Evolutionary conservation across 2,113 vertebrate species (phyloP), one percentile per base, ranked within the genome.

Genomic region (Gymnogyps californianus): DNA sequence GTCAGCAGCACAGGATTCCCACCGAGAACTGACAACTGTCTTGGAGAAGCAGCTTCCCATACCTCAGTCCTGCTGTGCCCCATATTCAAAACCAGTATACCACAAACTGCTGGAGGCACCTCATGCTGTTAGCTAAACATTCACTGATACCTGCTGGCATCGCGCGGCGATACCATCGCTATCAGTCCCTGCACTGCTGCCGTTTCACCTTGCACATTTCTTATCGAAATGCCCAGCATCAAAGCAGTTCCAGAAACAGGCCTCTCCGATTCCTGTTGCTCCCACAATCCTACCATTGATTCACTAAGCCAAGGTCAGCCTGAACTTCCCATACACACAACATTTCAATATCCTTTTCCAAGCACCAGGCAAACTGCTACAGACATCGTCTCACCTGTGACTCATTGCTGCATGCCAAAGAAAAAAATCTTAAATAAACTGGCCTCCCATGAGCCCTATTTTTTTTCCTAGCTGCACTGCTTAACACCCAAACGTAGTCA

Each of bases 121-220:
- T 61, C 14, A 2, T 13, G 62, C 83, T 51, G 25, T 65, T 29
- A 42, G 36, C 44, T 44, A 7, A 65, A 10, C 58, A 21, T 24
- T 34, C 38, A 1, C 67, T 19, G 59, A 46, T 40, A 31, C 25
- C 59, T 2, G 4, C 34, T 62, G 62, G 64, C 88, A 31, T 40
- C 31, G 1, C 7, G 47, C 8, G 0, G 58, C 1, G 24, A n/a
- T 25, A 11, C 76, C 9, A 2, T n/a, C 1, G 0, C 62, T 66
- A 18, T 42, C 84, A 24, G 10, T 14, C 31, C 44, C 88, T 16
- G 34, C 29, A 1, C 31, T 11, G n/a, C 40, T 31, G 7, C n/a
- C 3, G 6, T 16, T 72, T 40, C 75, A 69, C 80, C 44, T 59
- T 5, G 5, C 6, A 1, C 19, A 0, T 9, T 61, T 32, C 75